phyloP scores from a whole-genome alignment of 2,113 vertebrate species.

The Sula dactylatra region DNA sequence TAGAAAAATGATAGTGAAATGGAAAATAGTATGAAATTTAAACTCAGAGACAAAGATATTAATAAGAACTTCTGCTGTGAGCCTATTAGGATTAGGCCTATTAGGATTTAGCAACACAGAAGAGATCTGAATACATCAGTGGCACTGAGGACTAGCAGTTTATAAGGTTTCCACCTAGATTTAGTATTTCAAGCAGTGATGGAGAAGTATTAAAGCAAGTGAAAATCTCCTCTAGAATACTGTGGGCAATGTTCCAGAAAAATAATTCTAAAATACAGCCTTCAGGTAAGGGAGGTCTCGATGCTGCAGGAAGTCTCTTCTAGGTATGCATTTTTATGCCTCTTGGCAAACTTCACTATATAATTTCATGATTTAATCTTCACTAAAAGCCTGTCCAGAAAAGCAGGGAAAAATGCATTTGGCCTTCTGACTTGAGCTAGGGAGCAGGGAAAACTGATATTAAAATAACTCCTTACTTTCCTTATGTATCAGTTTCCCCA shows the following conservation, averaged over 20 bases:
- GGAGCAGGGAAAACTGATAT: neutral
- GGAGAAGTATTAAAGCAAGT: neutral
- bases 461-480: neutral
- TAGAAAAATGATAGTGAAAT: neutral
- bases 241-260: neutral
- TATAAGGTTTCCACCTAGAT: neutral
- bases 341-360: neutral
- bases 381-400: neutral
- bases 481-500: neutral
- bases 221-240: neutral
- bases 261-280: neutral
- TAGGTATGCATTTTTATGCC: neutral
- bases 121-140: neutral
- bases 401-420: neutral
- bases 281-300: neutral
- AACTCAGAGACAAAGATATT: neutral
- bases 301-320: neutral
- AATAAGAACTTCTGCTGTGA: neutral
- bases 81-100: neutral
- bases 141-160: neutral
- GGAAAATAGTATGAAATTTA: neutral
- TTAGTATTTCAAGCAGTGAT: neutral
- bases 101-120: neutral
- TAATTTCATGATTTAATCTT: neutral
- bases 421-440: neutral